Percentiles rank a stretch among this genome's conserved stretches.
phyloP scores from a whole-genome alignment of 2,888 invertebrate species.

The Ophion costatus region DNA sequence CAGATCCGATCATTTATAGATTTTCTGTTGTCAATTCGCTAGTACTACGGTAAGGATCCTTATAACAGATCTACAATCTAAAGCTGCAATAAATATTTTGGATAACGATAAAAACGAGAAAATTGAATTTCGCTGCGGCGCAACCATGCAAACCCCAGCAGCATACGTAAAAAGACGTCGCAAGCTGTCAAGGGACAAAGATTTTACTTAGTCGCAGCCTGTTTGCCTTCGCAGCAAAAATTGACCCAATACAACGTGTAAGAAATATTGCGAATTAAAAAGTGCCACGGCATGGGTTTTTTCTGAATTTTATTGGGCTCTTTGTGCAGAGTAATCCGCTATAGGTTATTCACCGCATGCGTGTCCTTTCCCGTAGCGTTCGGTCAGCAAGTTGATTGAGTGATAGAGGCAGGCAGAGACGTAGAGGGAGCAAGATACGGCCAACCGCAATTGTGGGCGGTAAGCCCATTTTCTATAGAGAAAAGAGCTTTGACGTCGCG shows the following conservation, averaged over 20 bases:
- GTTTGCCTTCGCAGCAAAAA: background rate
- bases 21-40: too few relatives aligned
- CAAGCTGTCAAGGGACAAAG: background rate
- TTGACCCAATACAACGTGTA: background rate
- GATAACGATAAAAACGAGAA: too few relatives aligned
- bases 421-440: background rate
- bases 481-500: constrained; percentile 52
- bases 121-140: too few relatives aligned
- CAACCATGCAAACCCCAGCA: too few relatives aligned
- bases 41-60: too few relatives aligned
- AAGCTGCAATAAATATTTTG: too few relatives aligned
- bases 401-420: constrained; percentile 1
- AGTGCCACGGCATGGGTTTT: background rate
- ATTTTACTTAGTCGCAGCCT: background rate
- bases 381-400: constrained; percentile 37
- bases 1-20: too few relatives aligned
- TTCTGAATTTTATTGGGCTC: background rate
- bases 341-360: background rate
- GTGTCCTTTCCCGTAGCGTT: constrained; percentile 12
- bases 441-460: constrained; percentile 40
- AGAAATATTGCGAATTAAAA: background rate
- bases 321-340: background rate
- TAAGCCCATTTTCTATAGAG: constrained; percentile 51
- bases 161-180: too few relatives aligned
- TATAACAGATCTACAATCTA: too few relatives aligned